phyloP scores from a whole-genome alignment of 2,113 vertebrate species.

The Barnardius zonarius region DNA sequence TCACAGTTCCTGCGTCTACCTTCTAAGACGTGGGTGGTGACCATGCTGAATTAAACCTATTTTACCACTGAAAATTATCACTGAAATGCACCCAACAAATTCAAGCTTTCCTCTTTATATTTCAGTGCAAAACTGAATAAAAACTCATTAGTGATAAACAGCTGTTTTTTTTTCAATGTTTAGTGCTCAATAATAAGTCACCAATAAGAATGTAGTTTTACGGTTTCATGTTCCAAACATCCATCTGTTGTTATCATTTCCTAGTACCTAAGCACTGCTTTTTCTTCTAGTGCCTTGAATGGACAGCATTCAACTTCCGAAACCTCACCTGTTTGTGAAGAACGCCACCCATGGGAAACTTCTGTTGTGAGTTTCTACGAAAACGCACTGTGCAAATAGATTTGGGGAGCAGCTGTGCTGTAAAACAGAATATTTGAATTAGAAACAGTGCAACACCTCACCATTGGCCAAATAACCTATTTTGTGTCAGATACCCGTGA shows the following conservation, averaged over 20 bases:
- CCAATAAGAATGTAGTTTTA: neutral
- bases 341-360: constrained; percentile 88
- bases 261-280: neutral
- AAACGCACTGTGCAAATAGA: constrained; percentile 91
- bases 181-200: neutral
- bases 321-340: constrained; percentile 89
- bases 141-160: neutral
- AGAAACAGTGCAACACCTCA: neutral
- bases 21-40: no score
- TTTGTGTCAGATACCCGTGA: neutral
- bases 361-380: constrained; percentile 89
- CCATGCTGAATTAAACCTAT: neutral
- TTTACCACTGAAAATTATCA: neutral
- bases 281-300: neutral
- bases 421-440: constrained; percentile 28
- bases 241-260: neutral
- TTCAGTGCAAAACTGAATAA: neutral
- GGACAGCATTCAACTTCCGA: neutral
- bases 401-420: constrained; percentile 95
- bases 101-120: neutral
- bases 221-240: neutral
- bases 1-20: no score
- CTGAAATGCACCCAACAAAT: neutral
- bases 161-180: neutral
- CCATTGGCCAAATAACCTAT: rapidly evolving